A percentile compares a stretch with the other conserved stretches of the same genome.
These are phyloP conservation scores for Protomyctophum bolini DNA, from an alignment of 2,113 vertebrate species.

Conservation along the genomic window DNA sequence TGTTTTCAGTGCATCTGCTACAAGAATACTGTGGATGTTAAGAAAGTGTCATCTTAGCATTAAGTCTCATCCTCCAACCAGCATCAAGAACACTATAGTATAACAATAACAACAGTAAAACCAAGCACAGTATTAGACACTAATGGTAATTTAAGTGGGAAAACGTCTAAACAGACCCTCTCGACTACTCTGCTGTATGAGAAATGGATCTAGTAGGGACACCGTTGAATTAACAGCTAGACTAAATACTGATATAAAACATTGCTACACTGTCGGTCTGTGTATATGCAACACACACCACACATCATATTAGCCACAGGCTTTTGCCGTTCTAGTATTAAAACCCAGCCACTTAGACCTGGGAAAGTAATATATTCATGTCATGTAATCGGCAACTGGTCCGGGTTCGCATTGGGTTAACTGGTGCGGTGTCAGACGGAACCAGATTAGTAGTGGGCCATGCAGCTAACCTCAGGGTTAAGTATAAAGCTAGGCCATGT, in stretches of 20 bases:
- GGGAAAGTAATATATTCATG: not conserved
- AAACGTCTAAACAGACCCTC: not conserved
- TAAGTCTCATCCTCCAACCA: too few species aligned
- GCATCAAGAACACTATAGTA: too few species aligned
- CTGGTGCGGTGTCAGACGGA: not conserved
- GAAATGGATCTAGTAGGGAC: conserved; percentile 19
- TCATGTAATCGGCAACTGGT: too few species aligned
- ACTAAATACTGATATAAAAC: conserved; percentile 29
- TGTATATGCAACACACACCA: not conserved
- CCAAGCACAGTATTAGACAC: not conserved
- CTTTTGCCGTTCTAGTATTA: too few species aligned
- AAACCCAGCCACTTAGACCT: too few species aligned
- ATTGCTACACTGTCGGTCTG: conserved; percentile 4
- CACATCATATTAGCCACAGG: not conserved
- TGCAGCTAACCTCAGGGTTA: not conserved
- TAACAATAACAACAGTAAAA: not conserved
- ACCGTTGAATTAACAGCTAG: conserved; percentile 15
- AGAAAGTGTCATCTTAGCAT: too few species aligned
- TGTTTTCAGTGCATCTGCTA: too few species aligned
- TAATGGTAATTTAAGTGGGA: not conserved
- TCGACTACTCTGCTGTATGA: not conserved
- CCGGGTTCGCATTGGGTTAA: not conserved
- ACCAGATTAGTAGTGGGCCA: conserved; percentile 17
- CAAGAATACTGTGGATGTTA: too few species aligned
- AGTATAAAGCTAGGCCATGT: not conserved